Conservation (phyloP, 2,797 vertebrate genomes). For the Tauraco hartlaubi region DNA sequence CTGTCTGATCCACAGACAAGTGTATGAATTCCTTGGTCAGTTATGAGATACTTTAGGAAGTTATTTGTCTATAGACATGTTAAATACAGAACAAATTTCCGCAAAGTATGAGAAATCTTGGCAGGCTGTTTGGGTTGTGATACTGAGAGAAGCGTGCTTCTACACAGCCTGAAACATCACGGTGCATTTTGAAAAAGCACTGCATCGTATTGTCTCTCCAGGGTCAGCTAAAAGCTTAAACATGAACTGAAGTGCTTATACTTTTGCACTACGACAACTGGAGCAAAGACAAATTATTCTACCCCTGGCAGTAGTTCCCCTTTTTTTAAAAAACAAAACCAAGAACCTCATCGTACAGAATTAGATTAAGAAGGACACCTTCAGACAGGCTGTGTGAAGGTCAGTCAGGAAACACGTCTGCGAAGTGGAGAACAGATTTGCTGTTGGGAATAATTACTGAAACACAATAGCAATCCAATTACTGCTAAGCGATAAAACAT, state of each 20-base stretch:
- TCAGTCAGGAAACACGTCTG: neutral
- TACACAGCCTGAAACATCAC: neutral
- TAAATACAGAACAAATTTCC: neutral
- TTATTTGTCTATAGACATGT: neutral
- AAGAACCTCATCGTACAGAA: neutral
- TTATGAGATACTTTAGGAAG: neutral
- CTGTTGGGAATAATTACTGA: slow-evolving; percentile 58
- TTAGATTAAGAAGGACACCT: slow-evolving; percentile 37
- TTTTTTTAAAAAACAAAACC: neutral
- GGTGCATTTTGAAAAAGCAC: neutral
- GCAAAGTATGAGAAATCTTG: neutral
- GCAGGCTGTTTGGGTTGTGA: neutral
- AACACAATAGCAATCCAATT: slow-evolving; percentile 59
- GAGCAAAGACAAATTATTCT: slow-evolving; percentile 53
- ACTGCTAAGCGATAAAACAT: slow-evolving; percentile 53
- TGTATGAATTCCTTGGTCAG: neutral
- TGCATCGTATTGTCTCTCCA: neutral
- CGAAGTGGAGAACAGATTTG: neutral
- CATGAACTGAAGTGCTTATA: slow-evolving; percentile 9
- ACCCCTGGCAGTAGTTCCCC: neutral
- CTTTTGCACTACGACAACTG: slow-evolving; percentile 6
- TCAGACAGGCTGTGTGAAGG: slow-evolving; percentile 25
- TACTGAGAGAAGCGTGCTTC: neutral
- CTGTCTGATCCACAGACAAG: neutral
- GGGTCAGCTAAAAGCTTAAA: slow-evolving; percentile 46